Evolutionary conservation across 2,888 invertebrate species (phyloP).

Genomic region (Temnothorax ravouxi): DNA sequence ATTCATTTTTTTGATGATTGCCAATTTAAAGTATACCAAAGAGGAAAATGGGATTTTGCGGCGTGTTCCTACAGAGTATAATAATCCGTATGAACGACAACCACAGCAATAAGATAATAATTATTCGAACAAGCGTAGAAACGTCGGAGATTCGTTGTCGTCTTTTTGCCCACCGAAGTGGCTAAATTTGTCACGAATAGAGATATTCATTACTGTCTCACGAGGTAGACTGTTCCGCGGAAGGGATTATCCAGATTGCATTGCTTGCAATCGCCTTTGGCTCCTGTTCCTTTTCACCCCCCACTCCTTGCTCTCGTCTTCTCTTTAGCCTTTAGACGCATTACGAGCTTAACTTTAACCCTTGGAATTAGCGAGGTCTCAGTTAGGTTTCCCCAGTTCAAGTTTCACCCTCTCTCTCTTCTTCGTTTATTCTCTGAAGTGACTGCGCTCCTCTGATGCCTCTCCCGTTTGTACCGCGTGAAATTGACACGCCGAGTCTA

Average conservation of each 20-base stretch:
- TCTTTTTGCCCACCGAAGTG: not conserved
- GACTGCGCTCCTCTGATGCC: constrained; percentile 5
- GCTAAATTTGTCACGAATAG: constrained; percentile 20
- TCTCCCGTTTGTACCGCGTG: constrained; percentile 60
- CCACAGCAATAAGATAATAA: not conserved
- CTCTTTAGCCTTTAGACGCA: constrained; percentile 60
- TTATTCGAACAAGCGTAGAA: not conserved
- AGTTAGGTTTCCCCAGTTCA: constrained; percentile 81
- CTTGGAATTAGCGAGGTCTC: constrained; percentile 78
- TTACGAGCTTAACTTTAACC: constrained; percentile 80
- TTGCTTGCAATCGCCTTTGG: constrained; percentile 52
- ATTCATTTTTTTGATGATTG: not conserved
- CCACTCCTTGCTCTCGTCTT: constrained; percentile 6
- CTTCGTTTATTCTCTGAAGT: constrained; percentile 46
- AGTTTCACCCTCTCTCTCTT: constrained; percentile 63
- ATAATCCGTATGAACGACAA: not conserved
- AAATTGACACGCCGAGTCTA: constrained; percentile 76
- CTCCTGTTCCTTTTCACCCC: not conserved
- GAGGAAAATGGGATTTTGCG: not conserved
- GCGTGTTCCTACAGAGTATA: not conserved
- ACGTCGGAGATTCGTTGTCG: constrained; percentile 1
- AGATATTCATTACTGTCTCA: constrained; percentile 40
- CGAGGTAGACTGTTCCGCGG: constrained; percentile 39
- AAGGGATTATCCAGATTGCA: constrained; percentile 52
- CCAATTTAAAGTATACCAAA: not conserved